Evolutionary conservation across 2,797 vertebrate species (phyloP), one percentile per base, ranked within the genome.

Genomic region (Selene dorsalis): DNA sequence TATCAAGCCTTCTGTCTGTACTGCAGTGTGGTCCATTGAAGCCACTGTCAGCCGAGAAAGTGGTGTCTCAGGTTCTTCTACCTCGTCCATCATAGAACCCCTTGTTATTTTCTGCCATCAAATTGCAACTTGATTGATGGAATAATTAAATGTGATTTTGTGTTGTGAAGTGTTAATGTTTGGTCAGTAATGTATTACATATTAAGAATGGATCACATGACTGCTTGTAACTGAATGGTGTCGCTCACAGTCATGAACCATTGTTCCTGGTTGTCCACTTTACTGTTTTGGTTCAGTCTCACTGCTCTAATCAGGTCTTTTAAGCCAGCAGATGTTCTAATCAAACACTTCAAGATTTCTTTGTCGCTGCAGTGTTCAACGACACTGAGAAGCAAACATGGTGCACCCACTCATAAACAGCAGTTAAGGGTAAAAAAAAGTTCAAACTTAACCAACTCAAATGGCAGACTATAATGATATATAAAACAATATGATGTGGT

Each of bases 11-110:
- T 60, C 55, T 67, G 68, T 77, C 74, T 70, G 66, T 72, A 61
- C 73, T 80, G 62, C 83, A 77, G 74, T 59, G 59, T 63, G 45
- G 69, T 75, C 55, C 32, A 59, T 60, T 75, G 59, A 82, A 80
- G 73, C 41, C 17, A 35, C 79, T 75, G 75, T 80, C 82, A 83
- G 66, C 62, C 70, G 35, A 78, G 47, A 72, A 80, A 86, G 53
- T 76, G 60, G 53, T 62, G 56, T 74, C 22, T 65, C 64, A 64
- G 30, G 57, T 35, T 80, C 32, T 32, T 69, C 59, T 82, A 20
- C 30, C 32, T 79, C 28, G 55, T 73, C 43, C 63, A 43, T 63
- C 60, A 67, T 45, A 39, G 22, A 59, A 65, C 22, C 0, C 2
- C 0, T 57, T 35, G 3, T 20, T 50, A 26, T 30, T 62, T 50